phyloP scores from a whole-genome alignment of 2,888 invertebrate genomes.

The Diaprepes abbreviatus region DNA sequence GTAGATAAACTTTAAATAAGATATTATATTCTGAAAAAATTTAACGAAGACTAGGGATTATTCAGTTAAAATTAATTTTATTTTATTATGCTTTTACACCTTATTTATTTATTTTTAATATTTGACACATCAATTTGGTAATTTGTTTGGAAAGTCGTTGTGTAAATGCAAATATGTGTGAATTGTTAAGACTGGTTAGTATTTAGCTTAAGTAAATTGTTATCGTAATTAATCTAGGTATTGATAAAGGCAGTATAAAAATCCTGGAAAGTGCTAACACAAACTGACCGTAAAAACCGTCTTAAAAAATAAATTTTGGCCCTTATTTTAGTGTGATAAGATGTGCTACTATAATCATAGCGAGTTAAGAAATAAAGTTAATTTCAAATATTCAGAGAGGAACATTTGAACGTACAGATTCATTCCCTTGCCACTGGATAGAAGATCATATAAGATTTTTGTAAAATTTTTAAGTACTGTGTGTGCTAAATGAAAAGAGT shows the following conservation, averaged over 20 bases:
- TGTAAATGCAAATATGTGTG: constrained; percentile 60
- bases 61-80: constrained; percentile 1
- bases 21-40: constrained; percentile 4
- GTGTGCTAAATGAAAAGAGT: no score
- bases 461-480: no score
- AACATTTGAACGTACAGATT: no score
- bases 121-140: constrained; percentile 35
- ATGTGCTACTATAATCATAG: no score
- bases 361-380: no score
- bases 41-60: neutral
- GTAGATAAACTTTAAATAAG: neutral
- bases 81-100: constrained; percentile 26
- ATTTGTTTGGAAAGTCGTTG: constrained; percentile 13
- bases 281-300: no score
- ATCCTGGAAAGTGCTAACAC: no score
- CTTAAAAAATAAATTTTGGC: no score
- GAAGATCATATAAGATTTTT: no score
- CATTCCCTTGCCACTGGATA: no score
- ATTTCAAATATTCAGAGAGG: no score
- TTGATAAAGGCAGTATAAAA: constrained; percentile 2
- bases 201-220: constrained; percentile 18
- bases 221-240: constrained; percentile 8
- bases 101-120: neutral
- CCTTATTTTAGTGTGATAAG: no score
- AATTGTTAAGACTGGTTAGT: constrained; percentile 68